Conservation (phyloP, 2,888 invertebrate genomes). For the Zhuqinia jingwanae region DNA sequence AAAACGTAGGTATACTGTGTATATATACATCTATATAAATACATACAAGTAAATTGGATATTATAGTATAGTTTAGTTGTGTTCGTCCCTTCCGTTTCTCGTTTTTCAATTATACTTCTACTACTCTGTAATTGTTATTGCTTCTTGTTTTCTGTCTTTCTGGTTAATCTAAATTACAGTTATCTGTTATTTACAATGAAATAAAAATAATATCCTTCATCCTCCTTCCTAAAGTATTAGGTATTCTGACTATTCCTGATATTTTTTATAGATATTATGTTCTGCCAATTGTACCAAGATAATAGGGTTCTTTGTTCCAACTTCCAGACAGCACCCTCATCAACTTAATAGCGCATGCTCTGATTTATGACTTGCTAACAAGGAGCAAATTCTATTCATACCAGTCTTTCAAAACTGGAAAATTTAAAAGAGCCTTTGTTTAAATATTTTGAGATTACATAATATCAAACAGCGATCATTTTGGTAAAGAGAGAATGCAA, state of each 20-base stretch:
- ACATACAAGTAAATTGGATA: neutral
- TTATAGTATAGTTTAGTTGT: neutral
- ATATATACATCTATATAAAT: neutral
- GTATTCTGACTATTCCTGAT: neutral
- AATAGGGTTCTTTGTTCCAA: neutral
- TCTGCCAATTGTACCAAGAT: neutral
- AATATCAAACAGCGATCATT: too few species aligned
- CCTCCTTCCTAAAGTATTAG: too few species aligned
- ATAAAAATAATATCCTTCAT: too few species aligned
- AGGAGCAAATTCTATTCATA: neutral
- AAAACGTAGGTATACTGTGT: neutral
- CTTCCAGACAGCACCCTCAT: neutral
- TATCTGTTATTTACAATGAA: constrained; percentile 2
- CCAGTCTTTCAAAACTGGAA: constrained; percentile 34
- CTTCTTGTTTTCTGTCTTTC: neutral
- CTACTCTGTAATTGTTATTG: constrained; percentile 27
- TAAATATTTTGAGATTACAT: neutral
- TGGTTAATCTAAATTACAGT: constrained; percentile 15
- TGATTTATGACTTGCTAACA: neutral
- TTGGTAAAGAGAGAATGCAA: neutral
- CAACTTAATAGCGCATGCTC: neutral
- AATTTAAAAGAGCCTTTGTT: neutral
- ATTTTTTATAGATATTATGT: neutral
- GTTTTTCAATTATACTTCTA: neutral
- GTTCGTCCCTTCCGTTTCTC: constrained; percentile 12